These are phyloP conservation scores for Nicator chloris DNA, from an alignment of 2,113 vertebrate species.

Conservation along the genomic window DNA sequence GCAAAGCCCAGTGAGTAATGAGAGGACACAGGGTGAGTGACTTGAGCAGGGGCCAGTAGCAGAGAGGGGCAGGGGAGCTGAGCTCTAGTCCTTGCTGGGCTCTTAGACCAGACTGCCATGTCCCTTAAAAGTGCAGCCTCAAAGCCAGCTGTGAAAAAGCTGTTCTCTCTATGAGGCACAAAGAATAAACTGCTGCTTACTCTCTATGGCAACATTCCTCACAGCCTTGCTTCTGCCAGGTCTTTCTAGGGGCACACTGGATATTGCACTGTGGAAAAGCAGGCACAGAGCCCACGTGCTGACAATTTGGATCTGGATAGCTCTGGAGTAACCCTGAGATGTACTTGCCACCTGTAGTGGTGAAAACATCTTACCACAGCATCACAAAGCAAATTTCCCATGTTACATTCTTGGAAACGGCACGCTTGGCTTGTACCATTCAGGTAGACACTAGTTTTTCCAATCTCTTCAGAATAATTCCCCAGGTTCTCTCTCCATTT, in stretches of 20 bases:
- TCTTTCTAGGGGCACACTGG: background rate
- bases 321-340: background rate
- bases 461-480: conserved; percentile 78
- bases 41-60: background rate
- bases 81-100: background rate
- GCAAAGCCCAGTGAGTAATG: background rate
- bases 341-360: background rate
- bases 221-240: background rate
- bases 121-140: background rate
- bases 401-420: conserved; percentile 88
- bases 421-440: conserved; percentile 83
- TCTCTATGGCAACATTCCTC: background rate
- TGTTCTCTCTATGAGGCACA: background rate
- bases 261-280: background rate
- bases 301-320: background rate
- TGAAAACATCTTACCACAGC: conserved; percentile 78
- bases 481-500: conserved; percentile 78
- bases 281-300: background rate
- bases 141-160: background rate
- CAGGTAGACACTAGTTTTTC: conserved; percentile 86
- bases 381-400: conserved; percentile 94
- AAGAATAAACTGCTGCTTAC: background rate
- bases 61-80: background rate
- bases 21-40: background rate
- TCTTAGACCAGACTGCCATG: background rate